A percentile compares a stretch with the other conserved stretches of the same genome.
Conservation (phyloP, 2,888 invertebrate species). For the Pilophorus perplexus region DNA sequence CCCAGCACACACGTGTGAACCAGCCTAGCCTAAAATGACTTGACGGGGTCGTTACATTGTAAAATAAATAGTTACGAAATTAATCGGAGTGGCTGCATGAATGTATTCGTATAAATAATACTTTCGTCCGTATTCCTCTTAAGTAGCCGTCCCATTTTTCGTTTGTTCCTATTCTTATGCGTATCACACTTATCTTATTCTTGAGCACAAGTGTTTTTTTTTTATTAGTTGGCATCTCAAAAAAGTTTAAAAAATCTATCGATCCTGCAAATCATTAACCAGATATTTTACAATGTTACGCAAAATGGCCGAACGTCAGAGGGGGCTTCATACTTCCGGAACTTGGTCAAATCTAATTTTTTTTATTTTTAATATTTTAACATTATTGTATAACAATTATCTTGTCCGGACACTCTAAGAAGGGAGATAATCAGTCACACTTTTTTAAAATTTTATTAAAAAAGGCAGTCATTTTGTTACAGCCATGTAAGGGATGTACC, state of each 20-base stretch:
- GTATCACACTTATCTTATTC: conserved; percentile 14
- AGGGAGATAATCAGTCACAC: conserved; percentile 31
- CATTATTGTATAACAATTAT: conserved; percentile 9
- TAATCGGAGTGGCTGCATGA: neutral
- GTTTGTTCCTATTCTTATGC: neutral
- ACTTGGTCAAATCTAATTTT: conserved; percentile 29
- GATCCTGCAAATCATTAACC: neutral
- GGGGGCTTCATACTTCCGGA: neutral
- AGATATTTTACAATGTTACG: conserved; percentile 16
- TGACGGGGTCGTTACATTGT: conserved; percentile 14
- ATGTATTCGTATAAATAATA: neutral
- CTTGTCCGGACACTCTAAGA: conserved; percentile 26
- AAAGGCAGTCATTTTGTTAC: conserved; percentile 42
- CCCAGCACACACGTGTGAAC: too few species aligned
- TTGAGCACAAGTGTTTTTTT: conserved; percentile 25
- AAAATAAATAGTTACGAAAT: conserved; percentile 7
- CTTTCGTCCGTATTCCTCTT: neutral
- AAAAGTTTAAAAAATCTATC: too few species aligned
- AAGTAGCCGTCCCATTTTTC: conserved; percentile 14
- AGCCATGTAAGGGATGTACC: conserved; percentile 40
- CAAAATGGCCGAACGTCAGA: conserved; percentile 15
- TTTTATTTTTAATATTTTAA: conserved; percentile 15
- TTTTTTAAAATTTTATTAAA: conserved; percentile 36
- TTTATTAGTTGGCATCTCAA: too few species aligned
- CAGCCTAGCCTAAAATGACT: too few species aligned